Percentiles rank a stretch among this genome's conserved stretches.
These are phyloP conservation scores for Fukomys damarensis DNA, from an alignment of 2,113 vertebrate genomes.

Conservation along the genomic window DNA sequence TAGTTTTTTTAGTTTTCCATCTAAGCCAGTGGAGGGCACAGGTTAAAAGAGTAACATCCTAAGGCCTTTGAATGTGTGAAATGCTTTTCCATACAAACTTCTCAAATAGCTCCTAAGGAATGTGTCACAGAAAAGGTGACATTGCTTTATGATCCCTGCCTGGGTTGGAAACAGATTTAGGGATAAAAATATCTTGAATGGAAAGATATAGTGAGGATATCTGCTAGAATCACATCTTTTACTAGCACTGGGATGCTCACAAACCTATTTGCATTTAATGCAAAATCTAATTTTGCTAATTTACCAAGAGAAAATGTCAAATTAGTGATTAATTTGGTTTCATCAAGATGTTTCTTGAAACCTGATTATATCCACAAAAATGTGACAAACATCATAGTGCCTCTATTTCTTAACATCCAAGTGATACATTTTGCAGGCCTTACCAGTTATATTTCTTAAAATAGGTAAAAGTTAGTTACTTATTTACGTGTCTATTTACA, in stretches of 20 bases:
- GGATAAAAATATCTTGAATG: conserved; percentile 39
- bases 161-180: conserved; percentile 7
- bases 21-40: neutral
- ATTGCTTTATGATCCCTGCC: neutral
- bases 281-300: conserved; percentile 60
- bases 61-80: conserved; percentile 23
- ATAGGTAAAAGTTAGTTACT: conserved; percentile 71
- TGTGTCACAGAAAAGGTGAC: conserved; percentile 16
- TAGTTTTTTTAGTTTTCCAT: neutral
- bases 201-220: neutral
- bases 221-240: neutral
- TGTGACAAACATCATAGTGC: conserved; percentile 72
- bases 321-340: conserved; percentile 75
- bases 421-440: conserved; percentile 68
- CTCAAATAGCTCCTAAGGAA: conserved; percentile 47
- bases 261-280: conserved; percentile 22
- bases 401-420: conserved; percentile 66
- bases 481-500: conserved; percentile 64
- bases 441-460: conserved; percentile 41
- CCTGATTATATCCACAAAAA: conserved; percentile 64
- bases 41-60: conserved; percentile 12
- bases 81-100: conserved; percentile 43
- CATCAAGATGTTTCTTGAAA: conserved; percentile 72
- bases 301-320: conserved; percentile 59
- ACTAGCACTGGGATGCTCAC: neutral